phyloP scores from a whole-genome alignment of 2,888 invertebrate genomes.

The Nezara viridula region DNA sequence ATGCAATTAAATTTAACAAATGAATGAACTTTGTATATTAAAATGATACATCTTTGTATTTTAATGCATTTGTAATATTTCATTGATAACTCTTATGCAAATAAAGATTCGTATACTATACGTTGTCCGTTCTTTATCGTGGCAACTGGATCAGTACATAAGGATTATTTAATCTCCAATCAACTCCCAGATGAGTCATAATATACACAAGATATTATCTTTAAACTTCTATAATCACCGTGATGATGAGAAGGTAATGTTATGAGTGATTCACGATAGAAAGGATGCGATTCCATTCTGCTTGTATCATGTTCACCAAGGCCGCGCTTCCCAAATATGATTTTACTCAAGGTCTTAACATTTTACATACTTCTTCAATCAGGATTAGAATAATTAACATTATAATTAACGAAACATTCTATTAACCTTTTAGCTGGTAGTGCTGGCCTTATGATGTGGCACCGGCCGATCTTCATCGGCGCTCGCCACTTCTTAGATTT shows the following conservation, averaged over 20 bases:
- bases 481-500: too few species aligned
- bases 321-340: neutral
- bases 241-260: conserved; percentile 8
- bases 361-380: neutral
- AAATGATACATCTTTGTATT: too few species aligned
- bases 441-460: neutral
- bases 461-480: too few species aligned
- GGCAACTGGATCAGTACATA: neutral
- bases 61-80: too few species aligned
- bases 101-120: too few species aligned
- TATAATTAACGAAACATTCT: neutral
- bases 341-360: neutral
- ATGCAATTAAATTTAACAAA: too few species aligned
- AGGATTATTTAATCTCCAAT: neutral
- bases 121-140: neutral
- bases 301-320: neutral
- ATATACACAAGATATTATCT: neutral
- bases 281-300: conserved; percentile 29
- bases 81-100: too few species aligned
- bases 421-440: neutral
- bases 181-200: neutral
- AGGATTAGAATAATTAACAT: neutral
- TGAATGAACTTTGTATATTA: too few species aligned
- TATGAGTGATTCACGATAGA: conserved; percentile 2
- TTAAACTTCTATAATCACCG: neutral